phyloP scores from a whole-genome alignment of 2,113 vertebrate species.

The Oreotragus oreotragus region DNA sequence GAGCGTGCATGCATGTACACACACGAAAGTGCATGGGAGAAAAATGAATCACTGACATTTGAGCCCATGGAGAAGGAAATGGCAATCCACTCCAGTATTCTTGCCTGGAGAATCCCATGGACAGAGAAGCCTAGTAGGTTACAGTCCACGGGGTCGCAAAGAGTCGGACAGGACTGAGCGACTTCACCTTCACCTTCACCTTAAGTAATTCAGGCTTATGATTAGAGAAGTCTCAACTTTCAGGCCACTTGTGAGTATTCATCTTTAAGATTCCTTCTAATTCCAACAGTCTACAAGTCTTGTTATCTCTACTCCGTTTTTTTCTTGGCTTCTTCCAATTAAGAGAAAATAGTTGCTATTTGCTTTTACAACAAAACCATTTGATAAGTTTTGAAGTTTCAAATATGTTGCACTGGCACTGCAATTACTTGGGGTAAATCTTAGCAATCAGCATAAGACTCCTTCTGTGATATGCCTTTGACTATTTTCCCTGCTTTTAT shows the following conservation, averaged over 20 bases:
- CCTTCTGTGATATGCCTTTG: constrained; percentile 26
- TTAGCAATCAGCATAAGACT: constrained; percentile 43
- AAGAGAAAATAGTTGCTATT: constrained; percentile 43
- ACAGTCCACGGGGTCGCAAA: too few relatives aligned
- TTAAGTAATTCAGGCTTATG: background rate
- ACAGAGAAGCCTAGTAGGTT: too few relatives aligned
- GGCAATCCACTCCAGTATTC: too few relatives aligned
- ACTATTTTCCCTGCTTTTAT: background rate
- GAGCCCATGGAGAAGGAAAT: too few relatives aligned
- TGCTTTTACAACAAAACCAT: constrained; percentile 36
- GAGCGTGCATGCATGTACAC: fast-evolving
- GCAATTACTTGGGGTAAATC: constrained; percentile 48
- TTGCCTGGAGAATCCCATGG: too few relatives aligned
- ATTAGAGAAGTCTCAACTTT: constrained; percentile 15
- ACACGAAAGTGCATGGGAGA: background rate
- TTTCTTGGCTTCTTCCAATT: constrained; percentile 19
- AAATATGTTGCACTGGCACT: background rate
- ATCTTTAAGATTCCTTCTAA: background rate
- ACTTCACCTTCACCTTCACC: too few relatives aligned
- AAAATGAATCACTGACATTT: background rate
- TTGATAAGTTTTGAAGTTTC: constrained; percentile 47
- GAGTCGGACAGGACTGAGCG: too few relatives aligned
- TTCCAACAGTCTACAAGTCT: background rate
- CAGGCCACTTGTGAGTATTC: background rate
- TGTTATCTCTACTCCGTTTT: background rate